Evolutionary conservation across 2,888 invertebrate species (phyloP).

Genomic region (Hecatera dysodea): DNA sequence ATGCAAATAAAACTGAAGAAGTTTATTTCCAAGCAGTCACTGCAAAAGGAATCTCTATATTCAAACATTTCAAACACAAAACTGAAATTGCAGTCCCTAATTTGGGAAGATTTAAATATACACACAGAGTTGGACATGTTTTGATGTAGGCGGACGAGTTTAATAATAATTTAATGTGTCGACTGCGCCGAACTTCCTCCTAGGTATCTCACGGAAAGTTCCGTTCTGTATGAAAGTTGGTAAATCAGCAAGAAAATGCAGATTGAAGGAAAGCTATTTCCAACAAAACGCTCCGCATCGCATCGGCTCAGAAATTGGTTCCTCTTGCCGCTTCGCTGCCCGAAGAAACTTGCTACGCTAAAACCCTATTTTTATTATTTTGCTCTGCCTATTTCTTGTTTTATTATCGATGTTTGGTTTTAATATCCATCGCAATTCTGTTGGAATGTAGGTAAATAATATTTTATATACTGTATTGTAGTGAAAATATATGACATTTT

Average conservation of each 20-base stretch:
- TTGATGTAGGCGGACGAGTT: constrained; percentile 67
- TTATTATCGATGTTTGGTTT: constrained; percentile 82
- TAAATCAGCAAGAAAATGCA: constrained; percentile 91
- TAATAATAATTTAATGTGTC: constrained; percentile 84
- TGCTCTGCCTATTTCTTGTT: constrained; percentile 80
- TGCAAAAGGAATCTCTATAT: constrained; percentile 13
- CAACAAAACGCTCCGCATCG: constrained; percentile 89
- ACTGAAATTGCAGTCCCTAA: constrained; percentile 40
- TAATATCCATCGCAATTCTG: constrained; percentile 79
- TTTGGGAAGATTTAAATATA: constrained; percentile 44
- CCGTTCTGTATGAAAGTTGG: constrained; percentile 86
- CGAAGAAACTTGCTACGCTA: constrained; percentile 87
- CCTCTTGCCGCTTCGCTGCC: constrained; percentile 86
- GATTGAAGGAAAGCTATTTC: constrained; percentile 91
- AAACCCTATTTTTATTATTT: constrained; percentile 89
- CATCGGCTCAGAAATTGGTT: constrained; percentile 90
- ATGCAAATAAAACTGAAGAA: constrained; percentile 23
- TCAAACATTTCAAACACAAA: constrained; percentile 26
- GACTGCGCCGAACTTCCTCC: constrained; percentile 75
- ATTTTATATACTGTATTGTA: constrained; percentile 39
- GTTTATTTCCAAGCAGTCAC: constrained; percentile 4
- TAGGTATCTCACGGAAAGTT: constrained; percentile 80
- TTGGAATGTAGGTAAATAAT: constrained; percentile 50
- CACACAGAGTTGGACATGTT: constrained; percentile 51
- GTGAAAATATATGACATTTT: constrained; percentile 32